Conservation (phyloP, 2,113 vertebrate genomes). For the Onychorhynchus coronatus region DNA sequence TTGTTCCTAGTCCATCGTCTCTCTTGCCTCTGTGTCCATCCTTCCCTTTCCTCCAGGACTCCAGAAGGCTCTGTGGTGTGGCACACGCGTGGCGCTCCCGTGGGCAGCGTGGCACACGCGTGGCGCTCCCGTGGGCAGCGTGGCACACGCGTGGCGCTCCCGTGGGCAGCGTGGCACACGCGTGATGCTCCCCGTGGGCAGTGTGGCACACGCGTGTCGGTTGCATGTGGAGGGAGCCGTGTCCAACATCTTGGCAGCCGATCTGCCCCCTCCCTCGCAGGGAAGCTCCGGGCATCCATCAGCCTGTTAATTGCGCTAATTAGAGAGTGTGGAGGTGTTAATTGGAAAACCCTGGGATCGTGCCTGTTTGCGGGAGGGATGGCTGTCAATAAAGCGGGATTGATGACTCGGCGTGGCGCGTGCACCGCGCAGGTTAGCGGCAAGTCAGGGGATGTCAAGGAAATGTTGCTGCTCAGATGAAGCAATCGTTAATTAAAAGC, state of each 20-base stretch:
- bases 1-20: rapidly evolving
- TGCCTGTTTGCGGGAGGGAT: constrained; percentile 66
- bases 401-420: constrained; percentile 68
- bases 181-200: neutral
- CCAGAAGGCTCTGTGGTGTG: neutral
- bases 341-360: constrained; percentile 81
- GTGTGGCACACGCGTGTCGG: neutral
- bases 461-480: constrained; percentile 72
- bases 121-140: rapidly evolving
- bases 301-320: constrained; percentile 90
- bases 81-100: rapidly evolving
- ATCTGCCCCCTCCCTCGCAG: constrained; percentile 47
- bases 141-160: neutral
- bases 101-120: neutral
- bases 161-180: neutral
- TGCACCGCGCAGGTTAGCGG: constrained; percentile 44
- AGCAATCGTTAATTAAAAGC: constrained; percentile 79
- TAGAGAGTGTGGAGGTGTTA: constrained; percentile 89
- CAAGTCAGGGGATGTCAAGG: constrained; percentile 67
- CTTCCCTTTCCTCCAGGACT: neutral
- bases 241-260: neutral
- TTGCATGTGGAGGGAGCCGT: neutral
- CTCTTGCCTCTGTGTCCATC: rapidly evolving
- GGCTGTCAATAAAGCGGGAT: constrained; percentile 76
- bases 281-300: constrained; percentile 84